Percentiles rank a stretch among this genome's conserved stretches.
Evolutionary conservation across 2,113 vertebrate species (phyloP).

Genomic region (Oncorhynchus clarkii): DNA sequence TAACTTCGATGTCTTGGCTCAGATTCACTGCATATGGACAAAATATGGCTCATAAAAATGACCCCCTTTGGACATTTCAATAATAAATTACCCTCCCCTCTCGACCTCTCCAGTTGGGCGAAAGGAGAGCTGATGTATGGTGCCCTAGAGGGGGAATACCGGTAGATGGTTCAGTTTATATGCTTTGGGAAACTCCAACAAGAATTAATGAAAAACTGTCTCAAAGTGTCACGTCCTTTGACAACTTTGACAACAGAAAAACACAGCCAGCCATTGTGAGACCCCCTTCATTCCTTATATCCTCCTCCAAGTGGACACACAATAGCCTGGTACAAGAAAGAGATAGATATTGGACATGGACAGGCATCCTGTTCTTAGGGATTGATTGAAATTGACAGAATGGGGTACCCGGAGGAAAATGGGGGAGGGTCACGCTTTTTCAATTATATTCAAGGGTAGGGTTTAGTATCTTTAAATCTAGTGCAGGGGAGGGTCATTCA

Average conservation of each 20-base stretch:
- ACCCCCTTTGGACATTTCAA: conserved; percentile 58
- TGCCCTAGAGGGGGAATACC: conserved; percentile 56
- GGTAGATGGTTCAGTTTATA: conserved; percentile 38
- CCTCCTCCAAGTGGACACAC: too few species aligned
- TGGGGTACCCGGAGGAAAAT: too few species aligned
- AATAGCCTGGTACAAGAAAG: too few species aligned
- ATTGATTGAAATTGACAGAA: too few species aligned
- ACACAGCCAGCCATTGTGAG: conserved; percentile 7
- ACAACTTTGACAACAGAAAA: conserved; percentile 51
- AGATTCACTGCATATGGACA: conserved; percentile 50
- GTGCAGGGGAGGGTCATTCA: too few species aligned
- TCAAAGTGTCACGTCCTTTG: conserved; percentile 48
- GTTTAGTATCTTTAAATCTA: too few species aligned
- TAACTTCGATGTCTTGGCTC: conserved; percentile 50
- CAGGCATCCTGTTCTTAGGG: too few species aligned
- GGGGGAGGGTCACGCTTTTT: too few species aligned
- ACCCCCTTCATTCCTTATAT: neutral
- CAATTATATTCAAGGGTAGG: too few species aligned
- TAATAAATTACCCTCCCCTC: conserved; percentile 67
- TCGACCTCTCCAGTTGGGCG: conserved; percentile 51
- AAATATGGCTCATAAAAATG: conserved; percentile 50
- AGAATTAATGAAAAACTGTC: conserved; percentile 52
- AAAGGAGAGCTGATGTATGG: conserved; percentile 64
- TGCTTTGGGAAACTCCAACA: conserved; percentile 28
- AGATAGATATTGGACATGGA: too few species aligned